phyloP scores from a whole-genome alignment of 2,797 vertebrate genomes.

The Bradypodion ventrale region DNA sequence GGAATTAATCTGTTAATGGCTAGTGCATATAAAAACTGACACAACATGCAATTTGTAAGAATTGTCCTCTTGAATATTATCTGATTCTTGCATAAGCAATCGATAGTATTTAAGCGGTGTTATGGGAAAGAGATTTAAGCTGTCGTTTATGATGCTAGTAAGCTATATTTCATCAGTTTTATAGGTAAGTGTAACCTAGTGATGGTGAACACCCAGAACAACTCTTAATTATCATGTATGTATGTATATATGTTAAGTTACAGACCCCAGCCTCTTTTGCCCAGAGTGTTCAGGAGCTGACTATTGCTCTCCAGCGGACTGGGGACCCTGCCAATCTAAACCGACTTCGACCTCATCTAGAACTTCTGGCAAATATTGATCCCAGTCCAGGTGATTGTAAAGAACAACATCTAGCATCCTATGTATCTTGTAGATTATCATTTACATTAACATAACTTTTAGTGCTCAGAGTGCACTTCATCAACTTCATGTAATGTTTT shows the following conservation, averaged over 20 bases:
- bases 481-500: neutral
- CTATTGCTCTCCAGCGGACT: slow-evolving; percentile 97
- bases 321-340: slow-evolving; percentile 98
- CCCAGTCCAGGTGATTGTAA: slow-evolving; percentile 90
- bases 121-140: neutral
- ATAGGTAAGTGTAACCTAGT: slow-evolving; percentile 25
- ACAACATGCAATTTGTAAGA: neutral
- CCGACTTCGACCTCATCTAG: slow-evolving; percentile 93
- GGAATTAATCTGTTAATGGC: too few species aligned
- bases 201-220: slow-evolving; percentile 12
- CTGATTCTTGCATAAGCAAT: neutral
- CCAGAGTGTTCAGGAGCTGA: slow-evolving; percentile 98
- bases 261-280: slow-evolving; percentile 99
- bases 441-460: too few species aligned
- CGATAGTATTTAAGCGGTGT: neutral
- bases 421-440: too few species aligned
- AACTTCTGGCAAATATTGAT: slow-evolving; percentile 96
- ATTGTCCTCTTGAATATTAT: neutral
- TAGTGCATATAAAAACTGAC: neutral
- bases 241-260: slow-evolving; percentile 82
- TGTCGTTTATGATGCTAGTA: too few species aligned
- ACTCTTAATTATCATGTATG: slow-evolving; percentile 64
- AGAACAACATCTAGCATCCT: neutral
- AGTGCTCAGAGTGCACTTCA: neutral
- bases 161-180: neutral